Evolutionary conservation across 2,113 vertebrate species (phyloP), one percentile per base, ranked within the genome.

Genomic region (Stegastes partitus): DNA sequence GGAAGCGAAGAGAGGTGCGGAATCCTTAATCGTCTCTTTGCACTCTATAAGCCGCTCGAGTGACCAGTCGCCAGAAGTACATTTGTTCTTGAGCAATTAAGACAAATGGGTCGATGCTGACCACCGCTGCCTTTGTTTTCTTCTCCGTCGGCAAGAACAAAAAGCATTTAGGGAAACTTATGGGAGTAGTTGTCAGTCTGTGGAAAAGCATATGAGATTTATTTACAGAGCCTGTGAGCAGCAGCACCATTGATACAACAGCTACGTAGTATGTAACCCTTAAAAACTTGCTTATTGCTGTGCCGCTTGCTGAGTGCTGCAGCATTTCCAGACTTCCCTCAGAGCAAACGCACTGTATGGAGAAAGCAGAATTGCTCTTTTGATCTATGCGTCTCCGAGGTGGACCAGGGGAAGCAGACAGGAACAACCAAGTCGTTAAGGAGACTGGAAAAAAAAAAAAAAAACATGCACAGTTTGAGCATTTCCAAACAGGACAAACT

Each of bases 1-100:
- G 71, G 42, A 65, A 75, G 76, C n/a, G 22, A 68, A 26, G 58
- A 49, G 56, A 45, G 58, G 26, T 53, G 68, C 16, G 25, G 84
- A 88, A 82, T 86, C 31, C 42, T 68, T 77, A 86, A 81, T 83
- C 7, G 14, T 59, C 19, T 67, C 65, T 86, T 77, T 39, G 64
- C 42, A 78, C 72, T 89, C 68, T 59, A 67, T 83, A 78, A 89
- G 19, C 39, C 67, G 67, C 75, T 80, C 57, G 44, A 76, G 73
- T 82, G 79, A 83, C 77, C 79, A 66, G 50, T 37, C 63, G 63
- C 57, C 59, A 61, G 56, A 75, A 72, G 74, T 53, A 55, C 59
- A 74, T 81, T 76, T 64, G 79, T 61, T 76, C 77, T 79, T 0
- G 1, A 65, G 65, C 75, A 82, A 79, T 83, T 73, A 51, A 80